Evolutionary conservation across 2,888 invertebrate species (phyloP), one percentile per base, ranked within the genome.

Genomic region (Eurytoma californica): DNA sequence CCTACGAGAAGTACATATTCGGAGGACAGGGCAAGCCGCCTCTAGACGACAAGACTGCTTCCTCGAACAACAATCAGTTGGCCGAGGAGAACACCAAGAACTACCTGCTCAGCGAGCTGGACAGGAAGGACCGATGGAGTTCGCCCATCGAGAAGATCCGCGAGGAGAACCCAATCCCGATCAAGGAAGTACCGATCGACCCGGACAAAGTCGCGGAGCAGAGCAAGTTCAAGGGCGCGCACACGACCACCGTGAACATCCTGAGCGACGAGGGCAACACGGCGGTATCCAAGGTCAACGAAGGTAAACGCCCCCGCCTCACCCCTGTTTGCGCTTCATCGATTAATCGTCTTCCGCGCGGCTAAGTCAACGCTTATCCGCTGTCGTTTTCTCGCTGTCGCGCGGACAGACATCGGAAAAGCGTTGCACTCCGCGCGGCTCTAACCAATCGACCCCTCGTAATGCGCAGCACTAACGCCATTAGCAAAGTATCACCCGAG

Each of bases 1-100:
- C 88, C 9, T 91, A 90, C 82, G 92, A 92, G 83, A 91, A 91
- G 83, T 87, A 87, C 63, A 86, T 91, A 79, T 90, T 91, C 76
- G 88, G 89, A 0, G 83, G 82, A 1, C 74, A 74, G 16, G 72
- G 80, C 4, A 82, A 83, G 28, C 61, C 74, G 16, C 68, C 70
- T 1, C 49, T 39, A 7, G 60, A 65, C 5, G 63, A 66, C n/a
- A 75, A 72, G 66, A 18, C 51, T 39, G 58, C 60, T 12, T 51
- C 47, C 16, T 63, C n/a, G 60, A 70, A 2, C 65, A 67, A 66
- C 5, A 78, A 55, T n/a, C 14, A 70, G 5, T 49, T 53, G 60
- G 57, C 67, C 24, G 77, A 72, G 57, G 66, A 72, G 20, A 20
- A 14, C 2, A 18, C 60, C 16, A 67, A 69, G 3, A 61, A 57